These are phyloP conservation scores for Philopotamus ludificatus DNA, from an alignment of 1,140 invertebrate species.

Conservation along the genomic window DNA sequence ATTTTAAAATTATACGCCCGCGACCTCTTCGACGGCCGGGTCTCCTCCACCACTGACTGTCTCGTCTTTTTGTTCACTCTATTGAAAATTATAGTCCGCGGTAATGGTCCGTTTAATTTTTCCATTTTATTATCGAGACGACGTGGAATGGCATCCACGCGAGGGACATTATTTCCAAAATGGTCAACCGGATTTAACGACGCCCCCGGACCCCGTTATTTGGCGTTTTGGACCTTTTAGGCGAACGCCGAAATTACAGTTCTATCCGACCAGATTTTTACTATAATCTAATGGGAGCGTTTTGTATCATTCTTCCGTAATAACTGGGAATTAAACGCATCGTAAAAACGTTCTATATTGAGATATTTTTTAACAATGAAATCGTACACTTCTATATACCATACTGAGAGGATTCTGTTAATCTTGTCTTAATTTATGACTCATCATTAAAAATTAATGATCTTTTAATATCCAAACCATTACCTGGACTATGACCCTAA, in stretches of 20 bases:
- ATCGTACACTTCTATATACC: too few relatives aligned
- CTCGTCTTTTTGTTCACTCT: slow-evolving; percentile 21
- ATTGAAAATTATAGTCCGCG: slow-evolving; percentile 38
- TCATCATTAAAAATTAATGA: too few relatives aligned
- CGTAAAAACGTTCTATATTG: too few relatives aligned
- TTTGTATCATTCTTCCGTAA: too few relatives aligned
- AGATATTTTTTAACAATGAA: too few relatives aligned
- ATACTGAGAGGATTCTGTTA: too few relatives aligned
- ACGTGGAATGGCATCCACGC: slow-evolving; percentile 32
- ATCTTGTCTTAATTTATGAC: too few relatives aligned
- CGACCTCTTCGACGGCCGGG: slow-evolving; percentile 7
- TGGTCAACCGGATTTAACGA: slow-evolving; percentile 6
- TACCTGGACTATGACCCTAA: too few relatives aligned
- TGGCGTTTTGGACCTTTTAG: slow-evolving; percentile 26
- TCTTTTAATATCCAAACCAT: too few relatives aligned
- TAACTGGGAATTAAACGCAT: background rate
- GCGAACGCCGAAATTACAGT: slow-evolving; percentile 23
- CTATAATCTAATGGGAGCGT: background rate
- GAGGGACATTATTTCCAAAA: slow-evolving; percentile 37
- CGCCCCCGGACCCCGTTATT: slow-evolving; percentile 9
- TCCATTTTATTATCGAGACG: slow-evolving; percentile 17
- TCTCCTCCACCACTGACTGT: slow-evolving; percentile 6
- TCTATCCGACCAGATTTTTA: background rate
- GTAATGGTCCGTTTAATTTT: slow-evolving; percentile 39
- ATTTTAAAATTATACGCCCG: slow-evolving; percentile 32